Conservation (phyloP, 1,140 invertebrate genomes). For the Armadillidium nasatum region DNA sequence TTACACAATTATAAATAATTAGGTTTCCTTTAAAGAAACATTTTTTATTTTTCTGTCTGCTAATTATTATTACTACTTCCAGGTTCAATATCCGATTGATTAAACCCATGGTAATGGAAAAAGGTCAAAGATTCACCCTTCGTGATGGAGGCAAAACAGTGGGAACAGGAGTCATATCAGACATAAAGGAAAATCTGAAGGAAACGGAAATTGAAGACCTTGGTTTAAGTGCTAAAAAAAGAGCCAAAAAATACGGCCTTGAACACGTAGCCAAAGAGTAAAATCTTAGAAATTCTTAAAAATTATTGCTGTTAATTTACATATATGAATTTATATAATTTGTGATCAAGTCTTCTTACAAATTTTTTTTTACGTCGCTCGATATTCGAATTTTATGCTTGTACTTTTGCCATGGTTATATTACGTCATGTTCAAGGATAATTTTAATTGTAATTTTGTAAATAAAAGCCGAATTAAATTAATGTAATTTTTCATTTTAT, state of each 20-base stretch:
- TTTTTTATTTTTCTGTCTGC: conserved; percentile 25
- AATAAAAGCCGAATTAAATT: too few species aligned
- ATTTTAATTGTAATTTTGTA: too few species aligned
- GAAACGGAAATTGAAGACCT: conserved; percentile 62
- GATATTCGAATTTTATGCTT: too few species aligned
- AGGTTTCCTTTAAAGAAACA: background rate
- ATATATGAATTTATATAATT: too few species aligned
- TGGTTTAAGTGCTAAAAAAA: conserved; percentile 70
- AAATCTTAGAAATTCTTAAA: too few species aligned
- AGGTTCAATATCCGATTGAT: conserved; percentile 56
- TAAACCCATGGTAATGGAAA: conserved; percentile 83
- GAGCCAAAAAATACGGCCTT: conserved; percentile 49
- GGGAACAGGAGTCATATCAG: conserved; percentile 87
- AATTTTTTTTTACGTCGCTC: too few species aligned
- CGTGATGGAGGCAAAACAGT: conserved; percentile 73
- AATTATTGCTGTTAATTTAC: too few species aligned
- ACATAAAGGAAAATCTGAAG: conserved; percentile 60
- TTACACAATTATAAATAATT: background rate
- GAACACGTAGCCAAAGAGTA: too few species aligned
- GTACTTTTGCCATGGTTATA: too few species aligned
- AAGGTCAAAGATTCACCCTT: conserved; percentile 86
- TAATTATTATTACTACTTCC: conserved; percentile 37
- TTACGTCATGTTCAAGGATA: too few species aligned
- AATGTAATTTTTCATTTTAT: too few species aligned
- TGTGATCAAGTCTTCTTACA: too few species aligned